Evolutionary conservation across 2,888 invertebrate species (phyloP).

Genomic region (Cerastis rubricosa): DNA sequence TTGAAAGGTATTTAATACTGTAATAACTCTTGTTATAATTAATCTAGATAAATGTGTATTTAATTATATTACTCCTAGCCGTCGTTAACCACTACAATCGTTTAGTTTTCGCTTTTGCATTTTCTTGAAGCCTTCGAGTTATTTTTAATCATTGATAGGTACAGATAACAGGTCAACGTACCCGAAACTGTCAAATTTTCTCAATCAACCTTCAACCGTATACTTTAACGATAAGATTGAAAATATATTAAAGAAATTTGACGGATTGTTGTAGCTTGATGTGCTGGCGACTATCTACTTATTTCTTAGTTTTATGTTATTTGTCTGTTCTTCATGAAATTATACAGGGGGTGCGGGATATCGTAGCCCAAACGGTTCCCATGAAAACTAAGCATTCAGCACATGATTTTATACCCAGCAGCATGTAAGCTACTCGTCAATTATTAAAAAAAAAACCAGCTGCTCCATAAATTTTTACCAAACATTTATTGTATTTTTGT

Average conservation of each 20-base stretch:
- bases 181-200: too few relatives aligned
- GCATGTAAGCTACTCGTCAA: not conserved
- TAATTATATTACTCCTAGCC: conserved; percentile 3
- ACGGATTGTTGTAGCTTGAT: too few relatives aligned
- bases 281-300: not conserved
- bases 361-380: not conserved
- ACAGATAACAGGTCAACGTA: too few relatives aligned
- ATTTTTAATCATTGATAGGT: not conserved
- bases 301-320: not conserved
- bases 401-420: not conserved
- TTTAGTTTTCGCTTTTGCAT: not conserved
- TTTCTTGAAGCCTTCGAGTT: not conserved
- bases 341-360: not conserved
- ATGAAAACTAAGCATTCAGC: not conserved
- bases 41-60: not conserved
- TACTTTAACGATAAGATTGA: too few relatives aligned
- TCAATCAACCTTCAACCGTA: too few relatives aligned
- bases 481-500: not conserved
- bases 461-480: not conserved
- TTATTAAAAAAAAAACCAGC: not conserved
- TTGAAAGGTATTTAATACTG: conserved; percentile 29
- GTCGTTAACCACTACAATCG: not conserved
- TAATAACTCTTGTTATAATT: conserved; percentile 2
- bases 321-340: not conserved
- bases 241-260: too few relatives aligned